These are phyloP conservation scores for Taxidea taxus DNA, from an alignment of 2,113 vertebrate species.

Conservation along the genomic window DNA sequence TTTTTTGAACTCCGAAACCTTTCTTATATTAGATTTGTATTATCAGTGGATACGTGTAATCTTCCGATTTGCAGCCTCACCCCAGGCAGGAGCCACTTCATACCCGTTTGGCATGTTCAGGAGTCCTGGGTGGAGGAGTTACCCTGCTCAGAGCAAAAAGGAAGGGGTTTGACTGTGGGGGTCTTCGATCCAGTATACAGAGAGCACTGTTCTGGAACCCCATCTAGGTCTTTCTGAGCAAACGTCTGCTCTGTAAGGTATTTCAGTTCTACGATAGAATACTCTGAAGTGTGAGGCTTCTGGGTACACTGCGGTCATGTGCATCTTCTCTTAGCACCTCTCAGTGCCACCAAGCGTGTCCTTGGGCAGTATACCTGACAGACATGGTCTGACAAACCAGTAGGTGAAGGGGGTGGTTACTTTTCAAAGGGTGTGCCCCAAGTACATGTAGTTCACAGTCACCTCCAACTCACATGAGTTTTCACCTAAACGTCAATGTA, in stretches of 20 bases:
- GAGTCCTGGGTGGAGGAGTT: no score
- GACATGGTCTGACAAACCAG: not conserved
- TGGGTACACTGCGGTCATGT: no score
- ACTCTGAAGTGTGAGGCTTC: not conserved
- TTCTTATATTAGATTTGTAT: not conserved
- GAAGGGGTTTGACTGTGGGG: not conserved
- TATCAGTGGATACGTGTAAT: not conserved
- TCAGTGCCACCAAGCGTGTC: not conserved
- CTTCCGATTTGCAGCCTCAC: not conserved
- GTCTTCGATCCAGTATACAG: not conserved
- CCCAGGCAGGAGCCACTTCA: not conserved
- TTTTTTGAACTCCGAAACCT: not conserved
- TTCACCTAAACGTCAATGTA: not conserved
- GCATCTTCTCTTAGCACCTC: rapidly evolving
- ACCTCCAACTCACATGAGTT: not conserved
- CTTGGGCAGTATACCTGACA: not conserved
- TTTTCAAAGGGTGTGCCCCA: not conserved
- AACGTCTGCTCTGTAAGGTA: not conserved
- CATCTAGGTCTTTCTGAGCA: not conserved
- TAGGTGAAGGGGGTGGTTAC: not conserved
- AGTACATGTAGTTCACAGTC: rapidly evolving
- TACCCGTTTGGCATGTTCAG: not conserved
- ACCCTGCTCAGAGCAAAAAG: not conserved
- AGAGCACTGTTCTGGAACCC: not conserved
- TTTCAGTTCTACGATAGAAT: not conserved